Evolutionary conservation across 2,888 invertebrate genomes (phyloP).

Genomic region (Hyposoter dolosus): DNA sequence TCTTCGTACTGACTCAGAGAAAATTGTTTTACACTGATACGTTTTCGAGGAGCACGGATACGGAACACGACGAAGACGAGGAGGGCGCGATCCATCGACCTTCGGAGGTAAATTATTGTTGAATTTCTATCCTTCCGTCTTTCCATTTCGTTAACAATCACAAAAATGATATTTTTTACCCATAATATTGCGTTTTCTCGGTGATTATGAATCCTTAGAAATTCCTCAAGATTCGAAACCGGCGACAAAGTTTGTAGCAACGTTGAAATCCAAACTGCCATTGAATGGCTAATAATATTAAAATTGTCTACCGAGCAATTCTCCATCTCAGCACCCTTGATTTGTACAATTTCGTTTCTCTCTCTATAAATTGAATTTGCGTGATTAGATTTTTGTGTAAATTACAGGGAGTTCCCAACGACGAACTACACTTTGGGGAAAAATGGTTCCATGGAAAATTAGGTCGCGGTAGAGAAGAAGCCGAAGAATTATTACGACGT

Average conservation of each 20-base stretch:
- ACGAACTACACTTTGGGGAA: constrained; percentile 96
- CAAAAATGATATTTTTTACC: not conserved
- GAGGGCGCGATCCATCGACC: constrained; percentile 80
- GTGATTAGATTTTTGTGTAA: not conserved
- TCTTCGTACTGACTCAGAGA: constrained; percentile 95
- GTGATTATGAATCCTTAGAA: not conserved
- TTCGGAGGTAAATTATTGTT: constrained; percentile 75
- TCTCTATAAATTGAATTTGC: not conserved
- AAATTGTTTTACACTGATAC: constrained; percentile 95
- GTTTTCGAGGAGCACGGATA: constrained; percentile 84
- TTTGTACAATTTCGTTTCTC: not conserved
- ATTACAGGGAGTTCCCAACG: constrained; percentile 89
- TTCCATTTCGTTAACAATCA: not conserved
- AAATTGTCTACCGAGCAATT: too few relatives aligned
- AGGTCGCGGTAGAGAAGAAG: constrained; percentile 92
- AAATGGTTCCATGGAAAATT: constrained; percentile 97
- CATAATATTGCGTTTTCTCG: not conserved
- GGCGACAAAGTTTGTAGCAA: too few relatives aligned
- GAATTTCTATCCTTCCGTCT: not conserved
- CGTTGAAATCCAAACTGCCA: too few relatives aligned
- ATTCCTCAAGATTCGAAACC: not conserved
- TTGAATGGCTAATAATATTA: too few relatives aligned
- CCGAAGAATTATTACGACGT: constrained; percentile 88
- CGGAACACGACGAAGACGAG: constrained; percentile 86
- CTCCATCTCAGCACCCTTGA: too few relatives aligned